Evolutionary conservation across 2,888 invertebrate genomes (phyloP).

Genomic region (Pterostichus niger): DNA sequence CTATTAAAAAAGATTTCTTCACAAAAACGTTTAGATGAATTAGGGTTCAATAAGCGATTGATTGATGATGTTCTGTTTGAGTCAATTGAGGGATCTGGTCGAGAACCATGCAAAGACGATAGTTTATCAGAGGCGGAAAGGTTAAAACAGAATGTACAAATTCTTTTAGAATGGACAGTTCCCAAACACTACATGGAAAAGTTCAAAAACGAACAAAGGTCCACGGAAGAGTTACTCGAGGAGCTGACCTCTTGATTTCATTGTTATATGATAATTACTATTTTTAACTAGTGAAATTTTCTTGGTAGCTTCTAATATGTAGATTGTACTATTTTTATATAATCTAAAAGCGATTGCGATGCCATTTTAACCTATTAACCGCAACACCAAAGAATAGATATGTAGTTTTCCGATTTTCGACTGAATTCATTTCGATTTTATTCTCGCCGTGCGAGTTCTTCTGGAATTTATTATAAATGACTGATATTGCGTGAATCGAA

Average conservation of each 20-base stretch:
- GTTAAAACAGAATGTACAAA: slow-evolving; percentile 87
- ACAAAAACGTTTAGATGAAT: slow-evolving; percentile 86
- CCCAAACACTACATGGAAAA: slow-evolving; percentile 88
- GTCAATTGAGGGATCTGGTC: slow-evolving; percentile 87
- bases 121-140: slow-evolving; percentile 81
- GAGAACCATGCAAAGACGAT: slow-evolving; percentile 82
- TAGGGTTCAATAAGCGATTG: slow-evolving; percentile 86
- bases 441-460: slow-evolving; percentile 10
- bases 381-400: slow-evolving; percentile 55
- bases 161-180: slow-evolving; percentile 89
- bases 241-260: slow-evolving; percentile 81
- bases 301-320: slow-evolving; percentile 64
- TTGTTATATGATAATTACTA: slow-evolving; percentile 19
- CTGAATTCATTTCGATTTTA: slow-evolving; percentile 27
- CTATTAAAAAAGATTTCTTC: slow-evolving; percentile 90
- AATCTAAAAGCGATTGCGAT: slow-evolving; percentile 37
- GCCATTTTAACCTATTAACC: slow-evolving; percentile 50
- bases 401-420: slow-evolving; percentile 19
- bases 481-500: slow-evolving; percentile 40
- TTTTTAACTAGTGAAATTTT: slow-evolving; percentile 45
- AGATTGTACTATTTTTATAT: slow-evolving; percentile 61
- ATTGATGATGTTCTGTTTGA: slow-evolving; percentile 91
- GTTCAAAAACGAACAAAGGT: slow-evolving; percentile 86
- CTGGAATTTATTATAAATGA: slow-evolving; percentile 24
- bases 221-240: slow-evolving; percentile 89